These are phyloP conservation scores for Spheniscus humboldti DNA, from an alignment of 2,797 vertebrate genomes.

Conservation along the genomic window DNA sequence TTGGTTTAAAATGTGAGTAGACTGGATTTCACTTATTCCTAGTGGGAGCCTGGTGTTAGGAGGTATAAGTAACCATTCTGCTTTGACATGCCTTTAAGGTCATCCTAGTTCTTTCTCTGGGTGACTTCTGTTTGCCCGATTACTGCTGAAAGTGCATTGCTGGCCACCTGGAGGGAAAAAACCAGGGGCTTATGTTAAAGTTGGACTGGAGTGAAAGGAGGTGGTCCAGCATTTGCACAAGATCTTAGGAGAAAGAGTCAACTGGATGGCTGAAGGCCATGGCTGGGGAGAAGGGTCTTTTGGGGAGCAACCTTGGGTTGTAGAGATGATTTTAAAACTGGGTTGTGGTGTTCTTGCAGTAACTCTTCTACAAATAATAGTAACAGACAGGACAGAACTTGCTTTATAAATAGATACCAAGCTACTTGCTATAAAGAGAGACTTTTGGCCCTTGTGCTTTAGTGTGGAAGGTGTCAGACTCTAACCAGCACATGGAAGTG, in stretches of 20 bases:
- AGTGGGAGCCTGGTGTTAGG: background rate
- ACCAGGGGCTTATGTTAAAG: background rate
- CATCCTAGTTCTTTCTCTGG: background rate
- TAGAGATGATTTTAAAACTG: background rate
- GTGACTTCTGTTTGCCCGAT: background rate
- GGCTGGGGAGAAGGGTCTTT: background rate
- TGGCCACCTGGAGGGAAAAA: background rate
- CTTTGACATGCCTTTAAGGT: background rate
- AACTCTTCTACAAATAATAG: background rate
- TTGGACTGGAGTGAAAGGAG: background rate
- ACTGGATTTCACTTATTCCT: background rate
- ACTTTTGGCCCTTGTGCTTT: background rate
- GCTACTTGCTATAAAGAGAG: background rate
- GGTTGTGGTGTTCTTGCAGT: background rate
- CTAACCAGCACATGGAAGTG: fast-evolving
- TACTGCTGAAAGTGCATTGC: background rate
- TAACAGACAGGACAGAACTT: background rate
- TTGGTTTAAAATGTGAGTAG: background rate
- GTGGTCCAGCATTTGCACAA: background rate
- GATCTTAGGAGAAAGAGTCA: background rate
- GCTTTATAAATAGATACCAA: background rate
- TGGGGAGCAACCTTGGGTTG: background rate
- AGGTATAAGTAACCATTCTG: background rate
- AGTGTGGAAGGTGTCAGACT: background rate
- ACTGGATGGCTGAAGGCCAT: background rate